Percentiles rank a stretch among this genome's conserved stretches.
Conservation (phyloP, 2,888 invertebrate species). For the Eucera pruinosa region DNA sequence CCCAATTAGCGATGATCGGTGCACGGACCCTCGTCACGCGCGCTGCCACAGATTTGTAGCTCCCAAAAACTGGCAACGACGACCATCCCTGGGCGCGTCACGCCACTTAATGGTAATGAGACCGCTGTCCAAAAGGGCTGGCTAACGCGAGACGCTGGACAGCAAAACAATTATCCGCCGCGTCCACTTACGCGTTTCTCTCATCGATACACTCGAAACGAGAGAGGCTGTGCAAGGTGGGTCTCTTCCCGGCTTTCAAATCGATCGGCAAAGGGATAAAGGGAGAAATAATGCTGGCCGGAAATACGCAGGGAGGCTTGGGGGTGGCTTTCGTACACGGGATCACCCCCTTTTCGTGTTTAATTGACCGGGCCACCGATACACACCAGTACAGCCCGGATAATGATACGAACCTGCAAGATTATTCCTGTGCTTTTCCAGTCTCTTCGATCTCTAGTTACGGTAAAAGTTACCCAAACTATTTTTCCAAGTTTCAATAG, state of each 20-base stretch:
- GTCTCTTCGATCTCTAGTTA: constrained; percentile 10
- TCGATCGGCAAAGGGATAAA: constrained; percentile 52
- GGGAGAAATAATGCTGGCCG: constrained; percentile 46
- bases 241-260: constrained; percentile 50
- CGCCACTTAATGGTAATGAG: constrained; percentile 63
- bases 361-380: constrained; percentile 60
- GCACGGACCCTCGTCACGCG: constrained; percentile 20
- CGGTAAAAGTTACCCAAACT: too few species aligned
- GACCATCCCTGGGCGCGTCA: background rate
- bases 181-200: constrained; percentile 62
- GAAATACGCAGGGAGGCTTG: constrained; percentile 30
- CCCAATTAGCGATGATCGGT: constrained; percentile 46
- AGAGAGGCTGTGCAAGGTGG: constrained; percentile 37
- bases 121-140: constrained; percentile 50
- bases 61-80: constrained; percentile 52
- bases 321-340: background rate
- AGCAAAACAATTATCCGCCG: constrained; percentile 61
- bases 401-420: constrained; percentile 48
- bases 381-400: constrained; percentile 43
- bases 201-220: constrained; percentile 60
- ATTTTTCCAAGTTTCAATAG: too few species aligned
- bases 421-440: background rate
- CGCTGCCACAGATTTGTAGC: constrained; percentile 28
- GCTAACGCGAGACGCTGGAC: constrained; percentile 55
- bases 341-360: constrained; percentile 61